A percentile compares a stretch with the other conserved stretches of the same genome.
Conservation (phyloP, 2,888 invertebrate species). For the Tortricodes alternella region DNA sequence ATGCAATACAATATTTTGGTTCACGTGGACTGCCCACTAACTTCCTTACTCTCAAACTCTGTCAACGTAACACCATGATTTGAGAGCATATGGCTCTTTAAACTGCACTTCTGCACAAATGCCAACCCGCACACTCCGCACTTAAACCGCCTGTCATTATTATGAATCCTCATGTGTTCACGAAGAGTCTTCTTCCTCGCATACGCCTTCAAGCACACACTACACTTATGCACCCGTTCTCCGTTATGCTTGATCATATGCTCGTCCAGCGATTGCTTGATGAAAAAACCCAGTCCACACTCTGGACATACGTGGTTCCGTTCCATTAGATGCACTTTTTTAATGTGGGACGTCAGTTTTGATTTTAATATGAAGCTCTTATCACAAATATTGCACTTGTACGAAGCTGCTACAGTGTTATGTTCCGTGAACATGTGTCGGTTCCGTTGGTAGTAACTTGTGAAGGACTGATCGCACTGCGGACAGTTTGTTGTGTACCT, state of each 20-base stretch:
- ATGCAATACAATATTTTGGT: not conserved
- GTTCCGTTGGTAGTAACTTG: conserved; percentile 68
- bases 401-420: conserved; percentile 59
- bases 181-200: conserved; percentile 57
- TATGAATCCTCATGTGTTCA: conserved; percentile 53
- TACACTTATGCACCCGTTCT: conserved; percentile 65
- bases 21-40: conserved; percentile 2
- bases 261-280: conserved; percentile 67
- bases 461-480: conserved; percentile 64
- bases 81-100: conserved; percentile 47
- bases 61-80: conserved; percentile 50
- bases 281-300: conserved; percentile 70
- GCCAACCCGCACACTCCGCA: conserved; percentile 64
- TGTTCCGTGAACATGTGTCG: conserved; percentile 68
- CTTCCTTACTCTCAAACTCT: conserved; percentile 53
- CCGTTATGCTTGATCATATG: conserved; percentile 75
- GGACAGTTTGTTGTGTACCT: conserved; percentile 69
- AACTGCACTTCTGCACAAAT: conserved; percentile 71
- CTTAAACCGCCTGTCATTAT: conserved; percentile 55
- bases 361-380: conserved; percentile 69
- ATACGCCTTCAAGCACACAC: conserved; percentile 64
- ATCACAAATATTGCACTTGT: conserved; percentile 72
- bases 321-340: conserved; percentile 73
- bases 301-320: conserved; percentile 66
- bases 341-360: conserved; percentile 67